Percentiles rank a stretch among this genome's conserved stretches.
Conservation (phyloP, 2,797 vertebrate species). For the Ctenopoma multispine region DNA sequence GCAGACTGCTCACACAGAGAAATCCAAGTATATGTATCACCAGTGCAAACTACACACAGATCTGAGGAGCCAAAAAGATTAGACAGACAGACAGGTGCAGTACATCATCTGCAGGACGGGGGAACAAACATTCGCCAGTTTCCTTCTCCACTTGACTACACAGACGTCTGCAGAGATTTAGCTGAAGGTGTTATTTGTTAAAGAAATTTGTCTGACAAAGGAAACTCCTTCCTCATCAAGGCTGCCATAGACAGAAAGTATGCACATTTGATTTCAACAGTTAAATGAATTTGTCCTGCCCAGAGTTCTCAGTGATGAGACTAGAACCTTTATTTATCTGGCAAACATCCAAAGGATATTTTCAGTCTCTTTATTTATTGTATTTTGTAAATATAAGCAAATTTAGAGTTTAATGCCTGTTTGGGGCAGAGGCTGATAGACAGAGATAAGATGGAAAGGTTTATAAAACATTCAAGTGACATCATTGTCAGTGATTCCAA, state of each 20-base stretch:
- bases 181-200: conserved; percentile 46
- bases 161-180: conserved; percentile 35
- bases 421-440: too few relatives aligned
- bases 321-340: not conserved
- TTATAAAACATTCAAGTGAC: too few relatives aligned
- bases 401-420: too few relatives aligned
- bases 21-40: conserved; percentile 31
- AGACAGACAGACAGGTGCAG: conserved; percentile 32
- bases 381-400: too few relatives aligned
- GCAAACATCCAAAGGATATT: too few relatives aligned
- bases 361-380: too few relatives aligned
- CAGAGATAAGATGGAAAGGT: too few relatives aligned
- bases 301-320: conserved; percentile 19
- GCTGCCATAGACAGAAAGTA: conserved; percentile 23
- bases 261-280: conserved; percentile 15
- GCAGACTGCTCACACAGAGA: conserved; percentile 44
- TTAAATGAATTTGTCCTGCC: conserved; percentile 41
- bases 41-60: conserved; percentile 3
- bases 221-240: conserved; percentile 36
- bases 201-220: conserved; percentile 45
- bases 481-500: too few relatives aligned
- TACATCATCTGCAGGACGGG: conserved; percentile 28
- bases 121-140: conserved; percentile 14
- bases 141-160: conserved; percentile 35
- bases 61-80: conserved; percentile 32